Base-by-base conservation (phyloP, 2,888 invertebrate genomes). In the Melangyna quadrimaculata region DNA sequence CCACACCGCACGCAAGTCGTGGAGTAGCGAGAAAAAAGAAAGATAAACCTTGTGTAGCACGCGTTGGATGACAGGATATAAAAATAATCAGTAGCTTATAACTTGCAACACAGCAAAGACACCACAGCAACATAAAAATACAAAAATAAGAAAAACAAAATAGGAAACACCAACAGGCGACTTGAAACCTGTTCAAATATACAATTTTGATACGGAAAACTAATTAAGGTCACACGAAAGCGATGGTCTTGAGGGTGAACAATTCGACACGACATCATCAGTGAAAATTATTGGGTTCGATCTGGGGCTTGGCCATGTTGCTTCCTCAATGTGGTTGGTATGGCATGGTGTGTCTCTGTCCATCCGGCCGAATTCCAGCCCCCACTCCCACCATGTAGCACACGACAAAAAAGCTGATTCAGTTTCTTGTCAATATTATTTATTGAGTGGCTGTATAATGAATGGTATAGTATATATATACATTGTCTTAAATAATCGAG, bases 151-250 rank as follows among this genome's bases (percentile, higher is more conserved):
- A 40, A 35, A 51, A 37, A 35, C n/a, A 24, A 55, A 19, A 37
- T 32, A 65, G 29, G 14, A 40, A 35, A 57, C 67, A 75, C 72
- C 32, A 59, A 48, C 67, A 48, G 72, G 72, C 40, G 57, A 57
- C 67, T 55, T 45, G 55, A 48, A 75, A 75, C 67, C 45, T 67
- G 53, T 75, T 75, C 75, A 57, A 75, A 67, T 75, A 59, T 70
- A 78, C n/a, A n/a, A n/a, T 70, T 78, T 78, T 78, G 69, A 78
- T 78, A 70, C 35, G 71, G 78, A 77, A 81, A 82, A 72, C 78
- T 80, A 84, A 84, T 84, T 84, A 84, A 80, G 84, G 84, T 80
- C 84, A 84, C 84, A 84, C 84, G 84, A 79, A 84, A 79, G 67
- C 80, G 75, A 67, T 84, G 79, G 75, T 84, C 80, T 72, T 72